Evolutionary conservation across 1,140 invertebrate species (phyloP).

Genomic region (Neodiprion virginianus): DNA sequence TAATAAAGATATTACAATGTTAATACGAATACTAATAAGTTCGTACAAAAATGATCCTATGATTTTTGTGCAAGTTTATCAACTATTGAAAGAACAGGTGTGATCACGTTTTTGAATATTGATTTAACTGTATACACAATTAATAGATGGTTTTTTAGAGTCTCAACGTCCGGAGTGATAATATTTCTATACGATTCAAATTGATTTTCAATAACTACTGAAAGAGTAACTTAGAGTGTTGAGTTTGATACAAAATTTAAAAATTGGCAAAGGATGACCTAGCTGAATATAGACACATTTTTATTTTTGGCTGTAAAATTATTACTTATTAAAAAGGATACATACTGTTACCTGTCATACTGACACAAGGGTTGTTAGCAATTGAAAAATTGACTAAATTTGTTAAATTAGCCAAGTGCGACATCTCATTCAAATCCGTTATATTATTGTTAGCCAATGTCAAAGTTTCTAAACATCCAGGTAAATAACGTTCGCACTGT

Average conservation of each 20-base stretch:
- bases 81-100: too few relatives aligned
- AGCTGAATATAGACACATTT: not conserved
- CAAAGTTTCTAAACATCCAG: constrained; percentile 74
- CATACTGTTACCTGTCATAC: constrained; percentile 71
- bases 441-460: constrained; percentile 87
- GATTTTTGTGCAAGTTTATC: too few relatives aligned
- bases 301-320: constrained; percentile 17
- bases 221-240: too few relatives aligned
- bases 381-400: constrained; percentile 83
- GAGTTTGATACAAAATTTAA: constrained; percentile 55
- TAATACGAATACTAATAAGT: too few relatives aligned
- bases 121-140: too few relatives aligned
- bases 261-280: constrained; percentile 7
- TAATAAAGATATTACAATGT: too few relatives aligned
- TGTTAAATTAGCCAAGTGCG: constrained; percentile 76
- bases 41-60: too few relatives aligned
- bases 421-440: constrained; percentile 86
- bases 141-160: too few relatives aligned
- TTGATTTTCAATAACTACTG: too few relatives aligned
- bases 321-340: constrained; percentile 67
- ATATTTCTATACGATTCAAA: too few relatives aligned
- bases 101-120: too few relatives aligned
- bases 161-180: too few relatives aligned
- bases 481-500: constrained; percentile 83
- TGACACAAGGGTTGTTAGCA: constrained; percentile 85